Conservation (phyloP, 1,140 invertebrate species). For the Paraescarpia echinospica region DNA sequence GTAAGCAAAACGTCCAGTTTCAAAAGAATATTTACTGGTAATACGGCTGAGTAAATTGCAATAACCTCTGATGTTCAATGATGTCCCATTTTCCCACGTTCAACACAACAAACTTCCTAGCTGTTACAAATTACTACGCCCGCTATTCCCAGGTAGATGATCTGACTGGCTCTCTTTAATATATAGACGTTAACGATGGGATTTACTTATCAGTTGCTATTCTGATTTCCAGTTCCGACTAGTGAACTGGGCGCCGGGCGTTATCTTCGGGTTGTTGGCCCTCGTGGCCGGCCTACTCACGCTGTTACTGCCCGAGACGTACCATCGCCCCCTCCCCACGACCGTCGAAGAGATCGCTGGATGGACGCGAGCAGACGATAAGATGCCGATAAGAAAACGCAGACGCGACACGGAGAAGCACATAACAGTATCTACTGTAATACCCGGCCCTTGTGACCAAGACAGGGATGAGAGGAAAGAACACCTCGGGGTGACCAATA, state of each 20-base stretch:
- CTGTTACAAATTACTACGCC: too few species aligned
- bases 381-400: neutral
- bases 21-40: too few species aligned
- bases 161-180: too few species aligned
- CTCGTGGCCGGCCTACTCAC: slow-evolving; percentile 32
- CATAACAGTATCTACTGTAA: neutral
- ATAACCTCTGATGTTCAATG: too few species aligned
- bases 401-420: neutral
- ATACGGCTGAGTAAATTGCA: too few species aligned
- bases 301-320: slow-evolving; percentile 42
- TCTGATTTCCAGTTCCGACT: neutral
- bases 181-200: too few species aligned
- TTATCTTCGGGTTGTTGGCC: slow-evolving; percentile 31
- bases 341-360: slow-evolving; percentile 39
- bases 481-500: neutral
- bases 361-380: neutral
- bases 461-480: neutral
- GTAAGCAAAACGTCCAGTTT: too few species aligned
- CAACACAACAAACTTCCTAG: too few species aligned
- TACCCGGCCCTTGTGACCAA: neutral
- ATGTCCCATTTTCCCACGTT: too few species aligned
- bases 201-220: neutral
- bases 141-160: too few species aligned
- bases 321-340: slow-evolving; percentile 37
- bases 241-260: neutral